Base-by-base conservation (phyloP, 2,888 invertebrate species). In the Orthosia gracilis region DNA sequence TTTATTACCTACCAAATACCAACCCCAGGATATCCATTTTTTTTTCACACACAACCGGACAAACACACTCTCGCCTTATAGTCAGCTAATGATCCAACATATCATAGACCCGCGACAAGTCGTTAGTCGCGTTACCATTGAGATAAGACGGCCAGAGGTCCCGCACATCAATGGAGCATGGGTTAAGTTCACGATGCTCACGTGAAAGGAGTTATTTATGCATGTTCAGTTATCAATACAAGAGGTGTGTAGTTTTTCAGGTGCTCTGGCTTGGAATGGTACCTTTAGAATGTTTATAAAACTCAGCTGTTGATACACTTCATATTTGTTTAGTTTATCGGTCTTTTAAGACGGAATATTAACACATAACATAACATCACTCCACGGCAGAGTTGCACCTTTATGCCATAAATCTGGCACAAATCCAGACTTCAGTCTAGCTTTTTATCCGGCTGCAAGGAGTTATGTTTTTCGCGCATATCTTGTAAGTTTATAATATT, bases 111-210 rank as follows among this genome's bases (percentile, higher is more conserved):
- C 31, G 54, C 67, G 76, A 69, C 71, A 40, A 45, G 85, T 78
- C 74, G 87, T 78, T 80, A 80, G 72, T 15, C 66, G 17, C 64
- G 77, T 59, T 67, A 67, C 67, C 66, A 68, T 75, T 69, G 62
- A 80, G 86, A 87, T 86, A 86, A 87, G 78, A 59, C 71, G 76
- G 50, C 50, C 85, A 81, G 73, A 78, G 84, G 81, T 64, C 59
- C 65, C 68, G 23, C 52, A 13, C 76, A 52, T 69, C 82, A 71
- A 69, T 67, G 61, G 50, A 64, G n/a, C 73, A 23, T n/a, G 12
- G 52, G 15, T 61, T 66, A 62, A 45, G 58, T 67, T 72, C 71
- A 45, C 31, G 68, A 57, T 18, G 49, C 64, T 61, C 52, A 52
- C 57, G n/a, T 83, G 55, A 69, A 77, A 81, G 54, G 71, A 13